These are phyloP conservation scores for Odocoileus hemionus DNA, from an alignment of 2,113 vertebrate genomes.

Conservation along the genomic window DNA sequence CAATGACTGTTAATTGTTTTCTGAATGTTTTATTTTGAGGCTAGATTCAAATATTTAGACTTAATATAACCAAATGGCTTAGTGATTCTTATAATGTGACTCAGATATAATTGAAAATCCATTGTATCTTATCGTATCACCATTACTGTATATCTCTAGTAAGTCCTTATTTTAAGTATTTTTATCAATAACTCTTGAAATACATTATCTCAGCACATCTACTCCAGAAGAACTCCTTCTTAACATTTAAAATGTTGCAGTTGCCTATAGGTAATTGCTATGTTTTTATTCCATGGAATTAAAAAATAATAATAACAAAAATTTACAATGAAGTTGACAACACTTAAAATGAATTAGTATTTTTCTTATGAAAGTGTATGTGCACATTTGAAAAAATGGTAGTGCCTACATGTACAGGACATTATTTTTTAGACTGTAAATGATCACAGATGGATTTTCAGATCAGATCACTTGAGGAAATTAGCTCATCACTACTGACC, in stretches of 20 bases:
- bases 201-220: background rate
- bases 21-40: background rate
- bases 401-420: background rate
- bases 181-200: conserved; percentile 32
- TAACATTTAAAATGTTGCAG: background rate
- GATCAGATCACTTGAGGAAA: background rate
- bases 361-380: background rate
- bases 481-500: background rate
- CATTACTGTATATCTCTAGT: background rate
- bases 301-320: conserved; percentile 45
- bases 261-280: background rate
- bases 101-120: conserved; percentile 43
- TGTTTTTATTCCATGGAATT: background rate
- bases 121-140: background rate
- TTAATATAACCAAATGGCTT: background rate
- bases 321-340: background rate
- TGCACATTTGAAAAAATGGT: background rate
- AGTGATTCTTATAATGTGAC: conserved; percentile 21
- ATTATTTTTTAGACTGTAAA: background rate
- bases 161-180: background rate
- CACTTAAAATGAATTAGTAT: conserved; percentile 25
- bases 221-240: background rate
- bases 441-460: background rate
- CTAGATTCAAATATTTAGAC: conserved; percentile 4
- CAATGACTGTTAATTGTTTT: background rate